phyloP scores from a whole-genome alignment of 2,113 vertebrate genomes.

The Dasyornis broadbenti region DNA sequence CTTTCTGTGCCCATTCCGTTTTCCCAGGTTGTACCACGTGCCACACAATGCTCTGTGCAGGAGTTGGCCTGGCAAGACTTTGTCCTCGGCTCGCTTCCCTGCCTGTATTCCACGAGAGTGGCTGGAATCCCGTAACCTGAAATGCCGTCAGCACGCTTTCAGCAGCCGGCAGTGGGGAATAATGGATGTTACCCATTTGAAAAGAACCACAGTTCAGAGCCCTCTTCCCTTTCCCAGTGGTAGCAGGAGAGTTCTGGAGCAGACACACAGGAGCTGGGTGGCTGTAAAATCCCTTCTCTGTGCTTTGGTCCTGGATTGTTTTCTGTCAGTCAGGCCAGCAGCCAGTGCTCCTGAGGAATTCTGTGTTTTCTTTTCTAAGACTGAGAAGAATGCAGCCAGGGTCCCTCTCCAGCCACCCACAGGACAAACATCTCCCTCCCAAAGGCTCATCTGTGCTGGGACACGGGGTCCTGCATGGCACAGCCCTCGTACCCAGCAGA shows the following conservation, averaged over 20 bases:
- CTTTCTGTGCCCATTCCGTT: neutral
- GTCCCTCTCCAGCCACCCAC: neutral
- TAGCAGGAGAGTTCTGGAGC: neutral
- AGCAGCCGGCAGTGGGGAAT: neutral
- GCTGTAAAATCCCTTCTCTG: neutral
- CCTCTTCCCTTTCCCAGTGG: neutral
- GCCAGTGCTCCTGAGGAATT: conserved; percentile 32
- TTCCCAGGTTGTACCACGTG: neutral
- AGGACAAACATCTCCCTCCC: neutral
- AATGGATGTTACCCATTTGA: neutral
- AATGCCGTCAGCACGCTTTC: fast-evolving
- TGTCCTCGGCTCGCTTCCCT: neutral
- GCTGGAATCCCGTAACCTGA: neutral
- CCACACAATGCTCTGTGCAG: neutral
- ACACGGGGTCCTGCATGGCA: fast-evolving
- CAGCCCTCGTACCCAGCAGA: neutral
- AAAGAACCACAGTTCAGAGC: neutral
- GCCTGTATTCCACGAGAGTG: neutral
- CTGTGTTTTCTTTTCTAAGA: conserved; percentile 40
- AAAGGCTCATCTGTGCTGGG: neutral
- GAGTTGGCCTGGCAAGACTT: neutral
- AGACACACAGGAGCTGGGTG: neutral
- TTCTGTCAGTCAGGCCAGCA: neutral
- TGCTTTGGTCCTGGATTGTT: neutral
- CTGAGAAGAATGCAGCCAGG: conserved; percentile 20